Evolutionary conservation across 2,797 vertebrate species (phyloP), one percentile per base, ranked within the genome.

Genomic region (Karalla daura): DNA sequence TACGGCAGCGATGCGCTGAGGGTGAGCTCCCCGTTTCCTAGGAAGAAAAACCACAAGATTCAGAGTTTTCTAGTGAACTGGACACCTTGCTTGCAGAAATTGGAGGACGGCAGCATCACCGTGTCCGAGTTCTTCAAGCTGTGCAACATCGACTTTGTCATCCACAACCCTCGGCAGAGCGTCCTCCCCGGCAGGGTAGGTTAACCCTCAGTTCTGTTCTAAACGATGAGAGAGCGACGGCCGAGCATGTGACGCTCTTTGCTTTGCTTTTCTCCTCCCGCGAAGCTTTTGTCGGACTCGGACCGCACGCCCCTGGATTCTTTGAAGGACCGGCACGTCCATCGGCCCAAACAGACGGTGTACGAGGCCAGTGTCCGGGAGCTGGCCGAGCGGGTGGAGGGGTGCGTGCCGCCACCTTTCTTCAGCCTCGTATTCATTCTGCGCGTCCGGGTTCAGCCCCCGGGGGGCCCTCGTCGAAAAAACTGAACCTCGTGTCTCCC

Each of bases 141-240:
- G 76, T 95, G 98, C 70, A 92, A 94, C 75, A 94, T 98, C 25
- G 95, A 96, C 10, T 88, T 96, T 76, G 90, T 95, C 24, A 96
- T 98, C 81, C 96, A 98, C 76, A 96, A 95, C 76, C 95, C 96
- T 44, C 91, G 96, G n/a, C 95, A 95, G 52, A 99, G 98, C 69
- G 86, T 94, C 9, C 83, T 96, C 49, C 94, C 96, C 77, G 90
- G 85, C 58, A 94, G 72, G 56, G 98, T 99, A 92, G 1, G 83
- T 68, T 41, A 0, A 37, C 15, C 24, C 63, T 44, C 3, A 10
- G n/a, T 33, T 33, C 1, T 8, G 20, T 9, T 58, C 5, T 14
- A 2, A 60, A 0, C n/a, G 11, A 36, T 45, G 1, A 7, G 6
- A 6, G 40, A 28, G 11, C 12, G n/a, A 17, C 1, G 9, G 15